Base-by-base conservation (phyloP, 2,888 invertebrate species). In the Drosophila prolongata region DNA sequence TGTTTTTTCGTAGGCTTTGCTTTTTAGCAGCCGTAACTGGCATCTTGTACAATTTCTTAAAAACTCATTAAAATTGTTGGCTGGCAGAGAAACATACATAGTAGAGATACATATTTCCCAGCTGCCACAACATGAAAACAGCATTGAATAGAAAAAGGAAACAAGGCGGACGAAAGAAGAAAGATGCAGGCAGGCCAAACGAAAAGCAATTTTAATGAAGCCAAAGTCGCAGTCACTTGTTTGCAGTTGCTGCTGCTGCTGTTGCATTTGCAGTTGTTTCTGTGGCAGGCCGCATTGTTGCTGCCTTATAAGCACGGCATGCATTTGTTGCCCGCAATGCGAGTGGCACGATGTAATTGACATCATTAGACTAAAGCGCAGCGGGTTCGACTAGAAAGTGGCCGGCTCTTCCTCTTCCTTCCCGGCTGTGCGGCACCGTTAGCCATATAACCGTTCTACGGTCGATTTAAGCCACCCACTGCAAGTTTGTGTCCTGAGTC, bases 291-390 rank as follows among this genome's bases (percentile, higher is more conserved):
- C 68, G 67, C 87, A 87, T 81, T 87, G 80, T 79, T 87, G 86
- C 69, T 86, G 87, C 89, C 89, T 78, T 88, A 88, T 88, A 88
- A 74, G 89, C 74, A 66, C 61, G 74, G 67, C 88, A 69, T 82
- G 82, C 76, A 82, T 88, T 87, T 80, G 87, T 88, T 87, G 89
- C 66, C 72, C 74, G 79, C 87, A 87, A 85, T 85, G 81, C 88
- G 86, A 87, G 77, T 85, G 85, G 85, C 80, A 87, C 87, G 80
- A 89, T 89, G 88, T 89, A 89, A 85, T 85, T 85, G 89, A 88
- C 89, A 89, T 87, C 87, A 84, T 84, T 84, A 89, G 87, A 89
- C 82, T 87, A 87, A 83, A 82, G 81, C 86, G 83, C 88, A 70
- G 81, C 74, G 87, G 79, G 47, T 38, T 24, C 52, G 65, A 52